phyloP scores from a whole-genome alignment of 2,888 invertebrate genomes.

The Lordiphosa andalusiaca region DNA sequence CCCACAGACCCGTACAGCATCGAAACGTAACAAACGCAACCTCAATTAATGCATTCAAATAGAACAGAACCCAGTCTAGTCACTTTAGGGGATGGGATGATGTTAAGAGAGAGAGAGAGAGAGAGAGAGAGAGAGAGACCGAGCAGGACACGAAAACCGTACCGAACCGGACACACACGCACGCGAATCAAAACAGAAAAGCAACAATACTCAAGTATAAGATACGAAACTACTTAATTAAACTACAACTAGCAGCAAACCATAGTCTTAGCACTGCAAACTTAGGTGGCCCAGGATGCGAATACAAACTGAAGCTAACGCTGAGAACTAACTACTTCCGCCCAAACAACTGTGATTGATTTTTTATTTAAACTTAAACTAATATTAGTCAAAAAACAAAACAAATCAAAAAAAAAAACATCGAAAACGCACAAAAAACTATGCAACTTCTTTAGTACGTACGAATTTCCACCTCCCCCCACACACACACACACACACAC shows the following conservation, averaged over 20 bases:
- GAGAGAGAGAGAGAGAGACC: slow-evolving; percentile 10
- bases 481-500: slow-evolving; percentile 19
- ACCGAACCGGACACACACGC: slow-evolving; percentile 41
- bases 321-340: slow-evolving; percentile 69
- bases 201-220: slow-evolving; percentile 79
- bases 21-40: slow-evolving; percentile 39
- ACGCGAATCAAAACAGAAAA: slow-evolving; percentile 32
- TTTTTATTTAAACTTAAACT: slow-evolving; percentile 48
- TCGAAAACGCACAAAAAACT: slow-evolving; percentile 49
- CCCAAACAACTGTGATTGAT: slow-evolving; percentile 80
- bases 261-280: slow-evolving; percentile 47
- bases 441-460: slow-evolving; percentile 66
- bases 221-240: slow-evolving; percentile 71
- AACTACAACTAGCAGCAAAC: slow-evolving; percentile 35
- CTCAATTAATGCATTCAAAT: slow-evolving; percentile 55
- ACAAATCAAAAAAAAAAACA: slow-evolving; percentile 33
- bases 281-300: slow-evolving; percentile 51
- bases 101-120: slow-evolving; percentile 20
- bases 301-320: slow-evolving; percentile 26
- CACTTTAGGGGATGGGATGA: slow-evolving; percentile 73
- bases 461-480: slow-evolving; percentile 32
- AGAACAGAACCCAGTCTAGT: slow-evolving; percentile 76
- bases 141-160: slow-evolving; percentile 17
- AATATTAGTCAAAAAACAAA: slow-evolving; percentile 44
- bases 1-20: slow-evolving; percentile 14